Base-by-base conservation (phyloP, 2,797 vertebrate genomes). In the Buceros bicornis region DNA sequence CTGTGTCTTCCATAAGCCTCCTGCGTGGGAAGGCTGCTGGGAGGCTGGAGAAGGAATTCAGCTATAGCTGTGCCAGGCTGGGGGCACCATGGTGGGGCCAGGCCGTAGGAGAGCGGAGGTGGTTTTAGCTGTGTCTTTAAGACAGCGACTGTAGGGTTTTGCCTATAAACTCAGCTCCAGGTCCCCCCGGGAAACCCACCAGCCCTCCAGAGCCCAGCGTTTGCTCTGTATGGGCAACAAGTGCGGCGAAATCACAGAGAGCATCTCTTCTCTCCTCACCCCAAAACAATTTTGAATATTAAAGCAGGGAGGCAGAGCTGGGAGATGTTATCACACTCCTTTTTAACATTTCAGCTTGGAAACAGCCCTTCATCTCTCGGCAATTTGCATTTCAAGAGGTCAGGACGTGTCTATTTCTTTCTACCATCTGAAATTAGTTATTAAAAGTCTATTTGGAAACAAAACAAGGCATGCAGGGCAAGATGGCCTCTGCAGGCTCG, bases 331-430 rank as follows among this genome's bases (percentile, higher is more conserved):
- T 93, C 93, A 88, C 10, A 1, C 33, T 56, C n/a, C 40, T 77
- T 54, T 83, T 54, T 18, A 57, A 20, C 15, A 5, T n/a, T 40
- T 81, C 54, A 11, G 47, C 31, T 82, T n/a, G 43, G 58, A 66
- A 91, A 6, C 33, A 65, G 80, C 79, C 82, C 93, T 94, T 83
- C 60, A 28, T 56, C 54, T 67, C 73, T 89, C 51, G 70, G 51
- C 74, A 42, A 69, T 97, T 87, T 95, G 89, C 93, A 89, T 95
- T 97, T 96, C 84, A 91, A 89, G 95, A 82, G 91, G 72, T 67
- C 81, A 45, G 69, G 56, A 40, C 0, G 2, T 6, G 78, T 71
- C 37, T 29, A 13, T 61, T 76, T 51, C 65, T 84, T 56, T 70
- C 71, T 45, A 13, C 73, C 62, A 13, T 65, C 65, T 45, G 33